A percentile compares a stretch with the other conserved stretches of the same genome.
These are phyloP conservation scores for Vanessa cardui DNA, from an alignment of 2,888 invertebrate genomes.

Conservation along the genomic window DNA sequence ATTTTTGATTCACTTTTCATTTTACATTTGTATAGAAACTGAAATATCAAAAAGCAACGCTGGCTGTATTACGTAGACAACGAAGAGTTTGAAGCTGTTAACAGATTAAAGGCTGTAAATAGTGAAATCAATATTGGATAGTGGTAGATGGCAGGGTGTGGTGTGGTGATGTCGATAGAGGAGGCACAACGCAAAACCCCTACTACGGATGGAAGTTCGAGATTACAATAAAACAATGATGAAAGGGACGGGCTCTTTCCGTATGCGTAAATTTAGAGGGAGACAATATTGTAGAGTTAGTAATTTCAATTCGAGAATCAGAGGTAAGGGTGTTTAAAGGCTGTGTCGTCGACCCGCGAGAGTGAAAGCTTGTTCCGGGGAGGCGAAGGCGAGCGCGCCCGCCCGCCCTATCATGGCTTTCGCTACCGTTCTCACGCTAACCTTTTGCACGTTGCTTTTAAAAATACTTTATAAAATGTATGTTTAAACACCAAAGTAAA, in stretches of 20 bases:
- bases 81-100: conserved; percentile 60
- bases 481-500: background rate
- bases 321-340: conserved; percentile 69
- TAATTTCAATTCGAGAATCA: conserved; percentile 35
- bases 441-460: conserved; percentile 64
- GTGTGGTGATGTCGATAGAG: conserved; percentile 49
- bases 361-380: conserved; percentile 80
- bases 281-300: conserved; percentile 21
- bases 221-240: conserved; percentile 28
- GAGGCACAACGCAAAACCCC: conserved; percentile 56
- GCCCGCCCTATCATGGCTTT: conserved; percentile 75
- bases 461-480: conserved; percentile 46
- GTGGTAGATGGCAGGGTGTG: conserved; percentile 68
- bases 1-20: too few species aligned
- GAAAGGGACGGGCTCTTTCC: conserved; percentile 24
- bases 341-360: conserved; percentile 79
- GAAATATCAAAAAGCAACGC: too few species aligned
- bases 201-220: conserved; percentile 50
- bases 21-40: too few species aligned
- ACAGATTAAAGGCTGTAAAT: conserved; percentile 74
- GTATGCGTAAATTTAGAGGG: conserved; percentile 31
- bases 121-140: conserved; percentile 80
- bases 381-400: conserved; percentile 59
- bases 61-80: conserved; percentile 32
- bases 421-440: conserved; percentile 78